Base-by-base conservation (phyloP, 2,113 vertebrate genomes). In the Physeter macrocephalus region DNA sequence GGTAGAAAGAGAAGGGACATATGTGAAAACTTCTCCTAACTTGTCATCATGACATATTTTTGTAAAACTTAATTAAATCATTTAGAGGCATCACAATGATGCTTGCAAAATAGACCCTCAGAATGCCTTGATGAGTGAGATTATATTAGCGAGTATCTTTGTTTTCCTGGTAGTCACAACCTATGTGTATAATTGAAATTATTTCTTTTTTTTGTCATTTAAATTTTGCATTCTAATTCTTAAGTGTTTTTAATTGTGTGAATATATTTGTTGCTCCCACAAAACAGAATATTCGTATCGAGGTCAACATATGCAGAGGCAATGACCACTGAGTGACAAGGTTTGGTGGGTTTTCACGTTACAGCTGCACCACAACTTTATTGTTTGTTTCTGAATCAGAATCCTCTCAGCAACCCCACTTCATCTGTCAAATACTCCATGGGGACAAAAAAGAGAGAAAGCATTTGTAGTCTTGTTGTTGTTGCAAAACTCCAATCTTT, bases 341-440 rank as follows among this genome's bases (percentile, higher is more conserved):
- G 62, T 52, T 77, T 39, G 52, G 43, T 74, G 59, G 46, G 4
- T 93, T 89, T 90, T 78, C 57, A 23, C 66, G 49, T 36, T 59
- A 87, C 21, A 92, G 49, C 74, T 77, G 93, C 95, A 95, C 92
- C 46, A 66, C 91, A 93, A 91, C 84, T 97, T 97, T 96, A 97
- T 96, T 96, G 81, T 87, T 88, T 75, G 4, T 77, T 83, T 93
- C 71, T 64, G 23, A 29, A 64, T 80, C n/a, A 85, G 64, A 71
- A 85, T 62, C 52, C 23, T 62, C 88, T 77, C 46, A 36, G 66
- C 61, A 88, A 36, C 20, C 46, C 15, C 49, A 64, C 43, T 83
- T 94, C 67, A 91, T 86, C 41, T 78, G 29, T 52, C 81, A 83
- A 23, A 46, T 66, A 78, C 20, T 88, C 66, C 62, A 46, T 34